Percentiles rank a stretch among this genome's conserved stretches.
Evolutionary conservation across 2,113 vertebrate genomes (phyloP).

Genomic region (Galeopterus variegatus): DNA sequence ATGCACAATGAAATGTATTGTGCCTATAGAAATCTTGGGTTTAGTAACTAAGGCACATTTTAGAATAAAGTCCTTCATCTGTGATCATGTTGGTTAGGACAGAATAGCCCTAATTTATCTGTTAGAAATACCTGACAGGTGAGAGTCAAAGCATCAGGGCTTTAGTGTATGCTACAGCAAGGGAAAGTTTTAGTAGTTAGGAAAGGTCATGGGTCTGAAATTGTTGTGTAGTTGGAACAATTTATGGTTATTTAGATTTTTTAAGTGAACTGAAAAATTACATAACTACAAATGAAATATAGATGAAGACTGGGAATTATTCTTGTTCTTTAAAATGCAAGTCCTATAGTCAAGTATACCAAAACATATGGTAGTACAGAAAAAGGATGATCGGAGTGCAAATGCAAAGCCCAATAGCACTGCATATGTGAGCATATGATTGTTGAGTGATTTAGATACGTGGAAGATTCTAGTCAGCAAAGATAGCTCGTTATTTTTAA

Average conservation of each 20-base stretch:
- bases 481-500: constrained; percentile 16
- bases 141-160: background rate
- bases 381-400: constrained; percentile 1
- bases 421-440: background rate
- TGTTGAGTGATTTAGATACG: background rate
- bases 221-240: constrained; percentile 44
- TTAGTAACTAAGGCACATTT: background rate
- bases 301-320: constrained; percentile 54
- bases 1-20: background rate
- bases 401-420: background rate
- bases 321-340: constrained; percentile 74
- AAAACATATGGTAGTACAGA: constrained; percentile 29
- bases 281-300: background rate
- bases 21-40: background rate
- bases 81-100: constrained; percentile 38
- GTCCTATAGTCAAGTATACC: constrained; percentile 32
- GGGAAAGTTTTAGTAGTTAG: background rate
- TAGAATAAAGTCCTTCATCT: constrained; percentile 59
- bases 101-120: constrained; percentile 62
- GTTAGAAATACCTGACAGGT: background rate
- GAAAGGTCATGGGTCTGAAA: constrained; percentile 30
- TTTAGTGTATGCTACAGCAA: background rate
- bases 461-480: background rate
- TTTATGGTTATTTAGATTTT: constrained; percentile 46
- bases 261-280: constrained; percentile 28